Conservation (phyloP, 2,113 vertebrate genomes). For the Protobothrops flavoviridis region DNA sequence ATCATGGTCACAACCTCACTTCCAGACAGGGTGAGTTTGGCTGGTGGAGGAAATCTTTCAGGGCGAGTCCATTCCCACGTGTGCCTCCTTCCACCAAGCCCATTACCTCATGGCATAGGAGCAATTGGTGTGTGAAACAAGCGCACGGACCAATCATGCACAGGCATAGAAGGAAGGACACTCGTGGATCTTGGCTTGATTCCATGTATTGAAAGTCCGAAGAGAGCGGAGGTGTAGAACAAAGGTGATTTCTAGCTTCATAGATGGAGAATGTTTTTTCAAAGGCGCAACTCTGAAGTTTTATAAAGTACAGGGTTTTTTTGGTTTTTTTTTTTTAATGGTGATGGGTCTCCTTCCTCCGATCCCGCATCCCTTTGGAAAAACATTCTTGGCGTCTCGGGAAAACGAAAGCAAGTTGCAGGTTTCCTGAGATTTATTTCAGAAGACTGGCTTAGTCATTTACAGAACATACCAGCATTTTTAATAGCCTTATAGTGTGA, state of each 20-base stretch:
- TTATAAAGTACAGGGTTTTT: background rate
- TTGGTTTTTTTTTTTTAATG: no score
- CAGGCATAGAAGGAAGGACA: background rate
- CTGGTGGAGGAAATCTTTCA: background rate
- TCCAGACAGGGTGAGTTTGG: background rate
- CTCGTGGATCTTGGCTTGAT: background rate
- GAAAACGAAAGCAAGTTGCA: background rate
- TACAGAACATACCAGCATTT: constrained; percentile 28
- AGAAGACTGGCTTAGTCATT: background rate
- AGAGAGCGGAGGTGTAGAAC: background rate
- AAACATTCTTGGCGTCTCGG: background rate
- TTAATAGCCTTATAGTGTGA: constrained; percentile 37
- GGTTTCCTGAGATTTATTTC: background rate
- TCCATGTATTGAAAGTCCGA: background rate
- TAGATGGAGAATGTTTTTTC: background rate
- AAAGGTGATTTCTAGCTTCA: background rate
- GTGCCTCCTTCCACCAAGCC: no score
- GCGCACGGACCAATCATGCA: background rate
- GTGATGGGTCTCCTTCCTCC: background rate
- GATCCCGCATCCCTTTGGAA: background rate
- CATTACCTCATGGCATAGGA: background rate
- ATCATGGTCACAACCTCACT: background rate
- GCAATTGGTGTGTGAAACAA: fast-evolving
- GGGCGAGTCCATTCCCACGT: background rate
- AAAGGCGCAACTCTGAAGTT: background rate